These are phyloP conservation scores for Sebastes steindachneri DNA, from an alignment of 2,797 vertebrate genomes.

Conservation along the genomic window DNA sequence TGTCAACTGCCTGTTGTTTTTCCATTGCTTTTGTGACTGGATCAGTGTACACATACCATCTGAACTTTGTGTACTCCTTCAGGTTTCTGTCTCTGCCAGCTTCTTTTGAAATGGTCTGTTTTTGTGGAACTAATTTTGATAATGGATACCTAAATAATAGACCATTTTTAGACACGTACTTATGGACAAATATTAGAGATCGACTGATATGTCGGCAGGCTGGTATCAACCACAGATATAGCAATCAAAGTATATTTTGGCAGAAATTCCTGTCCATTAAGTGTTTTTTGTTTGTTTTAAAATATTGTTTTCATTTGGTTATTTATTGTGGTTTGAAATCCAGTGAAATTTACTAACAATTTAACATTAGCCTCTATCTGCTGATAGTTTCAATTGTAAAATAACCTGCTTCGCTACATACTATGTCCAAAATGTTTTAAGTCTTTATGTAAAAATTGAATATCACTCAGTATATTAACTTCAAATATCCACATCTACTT, in stretches of 20 bases:
- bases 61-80: slow-evolving; percentile 30
- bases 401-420: background rate
- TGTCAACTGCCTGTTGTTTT: slow-evolving; percentile 63
- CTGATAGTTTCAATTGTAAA: background rate
- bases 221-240: background rate
- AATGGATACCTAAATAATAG: background rate
- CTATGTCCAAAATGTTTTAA: background rate
- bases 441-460: background rate
- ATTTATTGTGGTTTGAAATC: background rate
- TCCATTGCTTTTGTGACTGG: slow-evolving; percentile 72
- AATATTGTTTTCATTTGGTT: background rate
- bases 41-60: slow-evolving; percentile 41
- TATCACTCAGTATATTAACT: background rate
- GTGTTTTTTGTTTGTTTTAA: background rate
- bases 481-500: background rate
- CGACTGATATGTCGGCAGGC: background rate
- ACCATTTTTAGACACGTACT: background rate
- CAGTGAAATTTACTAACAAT: background rate
- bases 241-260: background rate
- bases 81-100: slow-evolving; percentile 29
- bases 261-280: background rate
- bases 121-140: background rate
- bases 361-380: background rate
- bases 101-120: background rate
- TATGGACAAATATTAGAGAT: background rate